Base-by-base conservation (phyloP, 2,113 vertebrate species). In the Ranitomeya variabilis region DNA sequence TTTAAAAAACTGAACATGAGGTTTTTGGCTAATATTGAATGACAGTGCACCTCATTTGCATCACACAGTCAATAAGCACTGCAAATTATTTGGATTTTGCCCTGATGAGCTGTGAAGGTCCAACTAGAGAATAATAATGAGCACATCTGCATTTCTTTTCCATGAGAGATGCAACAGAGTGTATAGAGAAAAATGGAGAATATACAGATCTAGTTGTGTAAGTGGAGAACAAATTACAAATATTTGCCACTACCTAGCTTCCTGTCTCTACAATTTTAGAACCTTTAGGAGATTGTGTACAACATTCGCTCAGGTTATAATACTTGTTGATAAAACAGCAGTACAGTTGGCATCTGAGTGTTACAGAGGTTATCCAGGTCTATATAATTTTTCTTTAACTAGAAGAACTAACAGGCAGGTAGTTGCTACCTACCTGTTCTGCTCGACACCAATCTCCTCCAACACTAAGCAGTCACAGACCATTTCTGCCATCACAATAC, bases 121-220 rank as follows among this genome's bases (percentile, higher is more conserved):
- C 71, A 74, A 74, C 71, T 74, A 37, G 45, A 21, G 45, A 15
- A 76, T 76, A 76, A 51, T 76, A 76, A 76, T 76, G 73, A 76
- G 45, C 16, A 21, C 7, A 76, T 76, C 73, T 76, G 16, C 45
- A 76, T 74, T 51, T 74, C 11, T 74, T 18, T 74, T 15, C 37
- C 71, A 74, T 76, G 8, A 76, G 37, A 76, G 52, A 52, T 51
- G 16, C 37, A 76, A 74, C 15, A 0, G 7, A 74, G 31, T 74
- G 31, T 74, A 74, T 15, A 45, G 31, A 74, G 15, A 8, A 74
- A 15, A 76, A 76, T 8, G 7, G 52, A 5, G 6, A 52, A 31
- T 37, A 76, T 21, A 3, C 2, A 51, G 9, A 76, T 52, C 37
- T 16, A 76, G 73, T 52, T 45, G 71, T 74, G 37, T 74, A 74